Evolutionary conservation across 2,797 vertebrate species (phyloP).

Genomic region (Syngnathus acus): DNA sequence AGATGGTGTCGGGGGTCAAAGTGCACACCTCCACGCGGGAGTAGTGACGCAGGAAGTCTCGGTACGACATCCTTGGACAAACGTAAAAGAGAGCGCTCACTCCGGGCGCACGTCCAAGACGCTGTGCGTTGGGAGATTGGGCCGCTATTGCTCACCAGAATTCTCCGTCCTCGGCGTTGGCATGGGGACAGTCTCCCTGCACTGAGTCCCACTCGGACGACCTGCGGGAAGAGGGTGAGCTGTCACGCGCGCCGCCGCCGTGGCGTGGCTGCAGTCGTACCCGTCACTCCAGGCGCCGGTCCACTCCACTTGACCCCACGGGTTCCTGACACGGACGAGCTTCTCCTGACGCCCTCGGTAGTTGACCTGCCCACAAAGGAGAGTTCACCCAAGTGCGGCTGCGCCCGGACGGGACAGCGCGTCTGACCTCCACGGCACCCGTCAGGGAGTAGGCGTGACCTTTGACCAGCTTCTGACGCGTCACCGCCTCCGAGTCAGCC

Average conservation of each 20-base stretch:
- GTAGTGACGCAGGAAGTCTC: constrained; percentile 78
- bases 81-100: no score
- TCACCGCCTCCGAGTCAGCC: constrained; percentile 82
- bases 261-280: constrained; percentile 25
- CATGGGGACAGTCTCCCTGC: constrained; percentile 58
- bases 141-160: constrained; percentile 73
- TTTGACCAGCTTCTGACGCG: constrained; percentile 86
- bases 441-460: constrained; percentile 92
- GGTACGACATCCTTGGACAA: constrained; percentile 76
- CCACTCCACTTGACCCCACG: constrained; percentile 91
- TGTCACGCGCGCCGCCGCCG: no score
- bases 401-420: not conserved
- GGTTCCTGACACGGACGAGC: constrained; percentile 84
- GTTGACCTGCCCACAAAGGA: constrained; percentile 63
- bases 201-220: constrained; percentile 78
- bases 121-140: no score
- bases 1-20: constrained; percentile 77
- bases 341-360: constrained; percentile 71
- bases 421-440: constrained; percentile 74
- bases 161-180: constrained; percentile 80
- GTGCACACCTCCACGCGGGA: constrained; percentile 83
- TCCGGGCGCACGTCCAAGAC: no score
- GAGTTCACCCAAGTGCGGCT: not conserved
- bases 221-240: constrained; percentile 26
- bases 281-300: constrained; percentile 86